Evolutionary conservation across 2,888 invertebrate species (phyloP).

Genomic region (Troglohyphantes excavatus): DNA sequence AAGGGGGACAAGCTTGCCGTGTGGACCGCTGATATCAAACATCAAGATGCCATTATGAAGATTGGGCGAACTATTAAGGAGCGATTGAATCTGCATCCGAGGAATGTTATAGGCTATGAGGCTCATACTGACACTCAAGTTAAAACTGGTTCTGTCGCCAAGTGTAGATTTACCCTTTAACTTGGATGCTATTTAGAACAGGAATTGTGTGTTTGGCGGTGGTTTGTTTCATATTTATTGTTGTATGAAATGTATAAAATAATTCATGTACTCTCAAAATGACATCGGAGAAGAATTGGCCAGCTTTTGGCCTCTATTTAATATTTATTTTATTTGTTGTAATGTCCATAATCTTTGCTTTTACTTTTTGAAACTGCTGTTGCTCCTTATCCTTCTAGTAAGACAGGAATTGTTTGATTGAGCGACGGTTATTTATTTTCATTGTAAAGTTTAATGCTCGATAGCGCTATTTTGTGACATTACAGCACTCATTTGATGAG

Average conservation of each 20-base stretch:
- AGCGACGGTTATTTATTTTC: conserved; percentile 9
- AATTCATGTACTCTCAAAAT: not conserved
- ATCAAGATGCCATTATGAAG: conserved; percentile 90
- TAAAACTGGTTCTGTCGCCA: conserved; percentile 65
- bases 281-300: not conserved
- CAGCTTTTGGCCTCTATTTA: not conserved
- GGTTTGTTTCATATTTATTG: conserved; percentile 9
- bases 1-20: conserved; percentile 97
- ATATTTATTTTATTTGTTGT: not conserved
- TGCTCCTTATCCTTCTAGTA: not conserved
- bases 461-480: not conserved
- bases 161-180: conserved; percentile 69
- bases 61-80: conserved; percentile 86
- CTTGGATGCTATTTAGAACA: not conserved
- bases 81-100: conserved; percentile 62
- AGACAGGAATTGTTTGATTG: not conserved
- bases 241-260: conserved; percentile 4
- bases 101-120: conserved; percentile 65
- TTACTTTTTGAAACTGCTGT: not conserved
- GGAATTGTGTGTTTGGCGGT: not conserved
- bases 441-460: not conserved
- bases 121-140: conserved; percentile 71
- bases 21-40: conserved; percentile 94
- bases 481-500: not conserved
- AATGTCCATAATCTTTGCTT: not conserved